Conservation (phyloP, 1,140 invertebrate species). For the Cotesia typhae region DNA sequence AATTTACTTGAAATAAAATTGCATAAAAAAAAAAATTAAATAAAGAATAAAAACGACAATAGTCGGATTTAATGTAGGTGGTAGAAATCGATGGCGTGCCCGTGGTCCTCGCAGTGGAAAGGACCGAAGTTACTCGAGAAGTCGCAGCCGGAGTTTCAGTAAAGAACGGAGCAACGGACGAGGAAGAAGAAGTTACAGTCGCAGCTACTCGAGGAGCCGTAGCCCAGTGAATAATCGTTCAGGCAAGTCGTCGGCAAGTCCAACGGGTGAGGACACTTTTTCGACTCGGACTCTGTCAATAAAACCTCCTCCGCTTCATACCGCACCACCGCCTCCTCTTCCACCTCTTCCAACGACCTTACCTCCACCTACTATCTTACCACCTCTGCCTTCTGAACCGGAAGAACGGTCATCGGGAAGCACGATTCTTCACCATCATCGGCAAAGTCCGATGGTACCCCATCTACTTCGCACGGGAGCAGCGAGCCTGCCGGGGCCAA, state of each 20-base stretch:
- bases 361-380: constrained; percentile 9
- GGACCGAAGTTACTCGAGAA: constrained; percentile 59
- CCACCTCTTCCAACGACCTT: constrained; percentile 22
- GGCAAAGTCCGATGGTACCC: constrained; percentile 36
- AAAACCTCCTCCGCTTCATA: constrained; percentile 10
- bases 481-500: constrained; percentile 33
- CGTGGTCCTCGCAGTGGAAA: constrained; percentile 50
- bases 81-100: constrained; percentile 61
- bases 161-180: constrained; percentile 60
- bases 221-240: constrained; percentile 57
- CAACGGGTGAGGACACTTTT: constrained; percentile 28
- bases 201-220: constrained; percentile 62
- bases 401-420: constrained; percentile 30
- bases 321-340: constrained; percentile 17
- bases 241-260: constrained; percentile 49
- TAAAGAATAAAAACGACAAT: constrained; percentile 8
- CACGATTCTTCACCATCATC: constrained; percentile 37
- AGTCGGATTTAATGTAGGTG: constrained; percentile 46
- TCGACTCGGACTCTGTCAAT: constrained; percentile 11
- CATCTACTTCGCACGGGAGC: constrained; percentile 32
- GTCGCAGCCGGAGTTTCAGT: constrained; percentile 61
- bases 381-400: constrained; percentile 22
- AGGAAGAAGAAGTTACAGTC: constrained; percentile 58
- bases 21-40: not conserved
- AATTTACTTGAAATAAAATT: too few species aligned